A percentile compares a stretch with the other conserved stretches of the same genome.
Conservation (phyloP, 2,888 invertebrate genomes). For the Coelopa pilipes region DNA sequence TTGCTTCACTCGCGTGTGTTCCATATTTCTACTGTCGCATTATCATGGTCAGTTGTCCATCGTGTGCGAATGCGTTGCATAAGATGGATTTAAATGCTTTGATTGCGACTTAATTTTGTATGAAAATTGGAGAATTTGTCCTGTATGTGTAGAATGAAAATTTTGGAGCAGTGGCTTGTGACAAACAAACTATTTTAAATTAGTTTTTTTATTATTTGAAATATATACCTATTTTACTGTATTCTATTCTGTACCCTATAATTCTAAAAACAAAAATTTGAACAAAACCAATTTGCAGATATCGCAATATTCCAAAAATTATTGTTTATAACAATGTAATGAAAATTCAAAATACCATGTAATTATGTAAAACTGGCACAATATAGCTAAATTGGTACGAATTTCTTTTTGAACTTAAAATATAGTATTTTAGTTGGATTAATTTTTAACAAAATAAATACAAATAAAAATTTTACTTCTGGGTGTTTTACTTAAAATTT, state of each 20-base stretch:
- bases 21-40: constrained; percentile 4
- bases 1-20: constrained; percentile 14
- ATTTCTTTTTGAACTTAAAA: not conserved
- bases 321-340: not conserved
- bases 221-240: constrained; percentile 19
- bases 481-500: too few species aligned
- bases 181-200: constrained; percentile 9
- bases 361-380: constrained; percentile 5
- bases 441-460: constrained; percentile 24
- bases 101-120: constrained; percentile 12
- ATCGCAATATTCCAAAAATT: not conserved
- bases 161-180: constrained; percentile 21
- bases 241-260: constrained; percentile 22
- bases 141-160: constrained; percentile 21
- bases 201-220: constrained; percentile 14
- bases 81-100: not conserved
- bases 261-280: constrained; percentile 10
- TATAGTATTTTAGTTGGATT: constrained; percentile 17
- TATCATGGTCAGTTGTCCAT: not conserved
- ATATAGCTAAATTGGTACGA: constrained; percentile 1
- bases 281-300: constrained; percentile 1
- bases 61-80: not conserved
- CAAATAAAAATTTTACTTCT: not conserved
- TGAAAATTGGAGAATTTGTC: constrained; percentile 14
- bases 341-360: constrained; percentile 5